Evolutionary conservation across 2,113 vertebrate genomes (phyloP).

Genomic region (Percopsis transmontana): DNA sequence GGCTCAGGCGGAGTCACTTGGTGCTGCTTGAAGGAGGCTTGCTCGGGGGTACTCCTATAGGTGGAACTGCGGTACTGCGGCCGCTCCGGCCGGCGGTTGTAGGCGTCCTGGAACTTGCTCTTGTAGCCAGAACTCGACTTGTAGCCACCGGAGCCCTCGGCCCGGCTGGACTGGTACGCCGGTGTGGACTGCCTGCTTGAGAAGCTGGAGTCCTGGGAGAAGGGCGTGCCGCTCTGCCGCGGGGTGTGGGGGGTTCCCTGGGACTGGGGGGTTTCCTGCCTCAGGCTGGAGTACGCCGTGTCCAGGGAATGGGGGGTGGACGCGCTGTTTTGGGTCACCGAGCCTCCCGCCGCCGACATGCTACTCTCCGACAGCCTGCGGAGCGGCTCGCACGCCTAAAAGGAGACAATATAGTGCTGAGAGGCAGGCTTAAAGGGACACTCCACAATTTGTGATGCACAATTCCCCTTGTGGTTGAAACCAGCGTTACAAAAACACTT

Average conservation of each 20-base stretch:
- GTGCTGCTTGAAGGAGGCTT: slow-evolving; percentile 82
- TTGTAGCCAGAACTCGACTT: slow-evolving; percentile 90
- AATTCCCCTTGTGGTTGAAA: no score
- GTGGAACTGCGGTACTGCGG: slow-evolving; percentile 75
- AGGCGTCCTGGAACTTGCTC: slow-evolving; percentile 93
- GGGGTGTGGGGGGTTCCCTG: slow-evolving; percentile 92
- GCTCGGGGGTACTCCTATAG: slow-evolving; percentile 80
- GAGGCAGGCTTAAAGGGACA: neutral
- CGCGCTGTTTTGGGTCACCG: slow-evolving; percentile 86
- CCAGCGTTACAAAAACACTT: no score
- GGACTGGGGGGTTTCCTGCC: slow-evolving; percentile 92
- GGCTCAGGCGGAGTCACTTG: slow-evolving; percentile 82
- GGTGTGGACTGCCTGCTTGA: slow-evolving; percentile 94
- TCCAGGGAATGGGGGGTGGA: slow-evolving; percentile 91
- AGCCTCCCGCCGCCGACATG: slow-evolving; percentile 74
- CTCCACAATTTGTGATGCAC: no score
- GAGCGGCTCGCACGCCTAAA: slow-evolving; percentile 79
- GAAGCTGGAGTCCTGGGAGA: slow-evolving; percentile 94
- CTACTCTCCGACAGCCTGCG: slow-evolving; percentile 84
- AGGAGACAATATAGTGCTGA: slow-evolving; percentile 1
- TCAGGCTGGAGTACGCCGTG: slow-evolving; percentile 93
- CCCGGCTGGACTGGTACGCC: slow-evolving; percentile 86
- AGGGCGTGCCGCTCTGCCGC: slow-evolving; percentile 86
- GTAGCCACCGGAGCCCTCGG: slow-evolving; percentile 81
- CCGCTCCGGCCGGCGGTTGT: slow-evolving; percentile 90